phyloP scores from a whole-genome alignment of 2,888 invertebrate genomes.

The Molorchus minor region DNA sequence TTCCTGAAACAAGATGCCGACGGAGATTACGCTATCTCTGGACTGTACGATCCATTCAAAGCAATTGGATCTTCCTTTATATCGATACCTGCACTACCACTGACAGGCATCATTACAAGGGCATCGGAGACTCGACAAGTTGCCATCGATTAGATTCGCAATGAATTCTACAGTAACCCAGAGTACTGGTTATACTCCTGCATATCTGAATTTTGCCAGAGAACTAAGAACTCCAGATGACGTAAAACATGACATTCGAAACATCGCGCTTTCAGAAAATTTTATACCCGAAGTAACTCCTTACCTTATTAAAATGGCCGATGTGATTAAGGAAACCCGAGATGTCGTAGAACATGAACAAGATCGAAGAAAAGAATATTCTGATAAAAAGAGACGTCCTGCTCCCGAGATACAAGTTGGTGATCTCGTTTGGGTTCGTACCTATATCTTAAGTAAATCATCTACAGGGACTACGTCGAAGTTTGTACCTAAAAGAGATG shows the following conservation, averaged over 20 bases:
- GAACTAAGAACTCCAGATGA: constrained; percentile 54
- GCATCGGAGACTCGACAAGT: constrained; percentile 42
- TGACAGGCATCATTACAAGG: too few species aligned
- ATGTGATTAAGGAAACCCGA: background rate
- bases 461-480: background rate
- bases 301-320: background rate
- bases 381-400: background rate
- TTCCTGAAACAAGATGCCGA: too few species aligned
- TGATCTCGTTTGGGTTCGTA: constrained; percentile 1
- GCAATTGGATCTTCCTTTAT: constrained; percentile 48
- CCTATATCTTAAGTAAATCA: background rate
- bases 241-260: constrained; percentile 21
- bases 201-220: constrained; percentile 53
- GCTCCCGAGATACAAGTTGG: background rate
- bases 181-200: constrained; percentile 50
- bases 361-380: constrained; percentile 5
- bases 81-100: too few species aligned
- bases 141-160: constrained; percentile 55
- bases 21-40: too few species aligned
- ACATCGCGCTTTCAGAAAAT: constrained; percentile 6
- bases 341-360: background rate
- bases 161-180: constrained; percentile 53
- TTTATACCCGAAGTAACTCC: constrained; percentile 3
- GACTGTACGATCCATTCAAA: too few species aligned
- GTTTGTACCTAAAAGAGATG: constrained; percentile 4